These are phyloP conservation scores for Lophochroa leadbeateri DNA, from an alignment of 2,113 vertebrate species.

Conservation along the genomic window DNA sequence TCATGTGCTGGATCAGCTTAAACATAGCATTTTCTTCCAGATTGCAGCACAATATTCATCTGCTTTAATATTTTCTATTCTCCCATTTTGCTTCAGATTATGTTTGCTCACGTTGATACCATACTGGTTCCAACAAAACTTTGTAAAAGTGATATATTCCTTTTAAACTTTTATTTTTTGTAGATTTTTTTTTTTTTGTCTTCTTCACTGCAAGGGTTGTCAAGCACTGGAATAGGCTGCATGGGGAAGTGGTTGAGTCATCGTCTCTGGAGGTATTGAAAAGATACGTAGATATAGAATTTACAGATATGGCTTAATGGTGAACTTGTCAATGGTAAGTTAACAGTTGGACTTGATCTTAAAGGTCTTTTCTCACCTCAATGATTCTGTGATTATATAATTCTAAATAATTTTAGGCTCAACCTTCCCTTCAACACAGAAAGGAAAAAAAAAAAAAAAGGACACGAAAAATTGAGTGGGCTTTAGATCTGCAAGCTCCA, in stretches of 20 bases:
- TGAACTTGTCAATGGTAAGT: background rate
- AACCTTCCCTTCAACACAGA: background rate
- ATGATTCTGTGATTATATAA: background rate
- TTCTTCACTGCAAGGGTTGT: background rate
- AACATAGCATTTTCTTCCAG: background rate
- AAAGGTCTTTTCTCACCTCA: background rate
- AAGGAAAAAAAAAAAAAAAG: background rate
- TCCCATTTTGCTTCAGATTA: background rate
- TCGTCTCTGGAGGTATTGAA: background rate
- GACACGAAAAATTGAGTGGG: background rate
- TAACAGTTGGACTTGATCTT: background rate
- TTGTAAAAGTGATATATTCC: background rate
- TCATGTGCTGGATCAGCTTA: background rate
- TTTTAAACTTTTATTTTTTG: background rate
- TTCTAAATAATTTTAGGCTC: background rate
- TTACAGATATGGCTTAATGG: background rate
- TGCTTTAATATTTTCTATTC: background rate
- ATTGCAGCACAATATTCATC: background rate
- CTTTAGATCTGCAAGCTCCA: background rate
- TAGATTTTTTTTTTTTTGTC: background rate
- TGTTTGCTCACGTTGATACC: background rate
- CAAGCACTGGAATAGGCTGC: background rate
- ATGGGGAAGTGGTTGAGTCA: background rate
- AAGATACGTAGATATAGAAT: background rate
- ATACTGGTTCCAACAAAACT: background rate